Conservation (phyloP, 2,113 vertebrate genomes). For the Poeciliopsis retropinna region DNA sequence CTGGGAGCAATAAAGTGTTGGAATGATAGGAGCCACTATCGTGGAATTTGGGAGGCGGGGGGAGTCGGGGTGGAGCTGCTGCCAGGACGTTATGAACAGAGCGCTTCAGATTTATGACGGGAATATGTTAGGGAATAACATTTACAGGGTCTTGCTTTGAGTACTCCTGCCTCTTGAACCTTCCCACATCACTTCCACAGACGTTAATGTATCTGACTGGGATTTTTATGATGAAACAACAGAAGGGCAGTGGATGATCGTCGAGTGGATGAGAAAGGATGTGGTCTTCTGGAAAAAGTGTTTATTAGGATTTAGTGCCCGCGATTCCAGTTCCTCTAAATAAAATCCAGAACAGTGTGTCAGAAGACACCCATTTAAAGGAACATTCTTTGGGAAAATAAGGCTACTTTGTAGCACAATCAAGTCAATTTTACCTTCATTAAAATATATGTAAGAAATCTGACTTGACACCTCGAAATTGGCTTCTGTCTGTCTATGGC, state of each 20-base stretch:
- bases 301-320: neutral
- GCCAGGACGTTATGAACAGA: constrained; percentile 39
- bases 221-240: neutral
- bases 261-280: neutral
- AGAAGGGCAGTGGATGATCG: too few species aligned
- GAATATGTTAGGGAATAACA: constrained; percentile 34
- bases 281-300: neutral
- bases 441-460: too few species aligned
- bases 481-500: too few species aligned
- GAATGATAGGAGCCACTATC: constrained; percentile 41
- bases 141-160: constrained; percentile 6
- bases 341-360: neutral
- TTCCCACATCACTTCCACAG: neutral
- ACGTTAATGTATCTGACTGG: neutral
- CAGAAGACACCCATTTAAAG: neutral
- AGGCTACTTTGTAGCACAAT: too few species aligned
- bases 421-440: too few species aligned
- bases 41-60: constrained; percentile 41
- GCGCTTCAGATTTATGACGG: constrained; percentile 39
- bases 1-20: constrained; percentile 60
- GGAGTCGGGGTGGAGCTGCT: constrained; percentile 15
- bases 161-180: neutral
- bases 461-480: too few species aligned
- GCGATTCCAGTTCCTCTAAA: neutral
- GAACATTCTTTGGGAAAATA: too few species aligned